phyloP scores from a whole-genome alignment of 2,888 invertebrate genomes.

The Sceliomorpha sp. region DNA sequence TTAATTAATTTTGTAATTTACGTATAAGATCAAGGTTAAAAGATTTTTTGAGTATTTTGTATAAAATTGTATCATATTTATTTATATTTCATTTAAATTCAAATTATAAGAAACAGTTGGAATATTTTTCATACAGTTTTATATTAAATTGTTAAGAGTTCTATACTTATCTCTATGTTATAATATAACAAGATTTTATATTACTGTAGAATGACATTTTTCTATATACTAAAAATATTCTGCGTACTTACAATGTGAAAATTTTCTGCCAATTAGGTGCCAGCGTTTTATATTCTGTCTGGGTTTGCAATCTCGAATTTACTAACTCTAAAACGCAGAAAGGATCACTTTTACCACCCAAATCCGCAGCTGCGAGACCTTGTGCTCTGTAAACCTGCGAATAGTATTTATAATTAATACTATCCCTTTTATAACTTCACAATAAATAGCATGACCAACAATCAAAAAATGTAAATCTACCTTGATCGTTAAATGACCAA shows the following conservation, averaged over 20 bases:
- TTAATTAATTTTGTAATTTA: too few relatives aligned
- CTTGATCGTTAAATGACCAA: conserved; percentile 97
- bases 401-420: conserved; percentile 5
- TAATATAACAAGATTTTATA: too few relatives aligned
- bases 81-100: too few relatives aligned
- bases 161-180: background rate
- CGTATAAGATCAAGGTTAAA: too few relatives aligned
- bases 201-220: background rate
- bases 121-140: background rate
- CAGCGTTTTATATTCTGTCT: conserved; percentile 98
- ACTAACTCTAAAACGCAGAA: conserved; percentile 98
- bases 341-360: conserved; percentile 99
- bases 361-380: conserved; percentile 95
- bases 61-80: too few relatives aligned
- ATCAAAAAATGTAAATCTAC: too few relatives aligned
- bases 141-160: background rate
- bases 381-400: conserved; percentile 82
- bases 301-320: conserved; percentile 96
- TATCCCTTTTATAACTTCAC: background rate
- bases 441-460: conserved; percentile 6
- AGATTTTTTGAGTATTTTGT: too few relatives aligned
- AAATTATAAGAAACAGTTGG: too few relatives aligned
- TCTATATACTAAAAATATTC: conserved; percentile 2
- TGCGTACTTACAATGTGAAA: conserved; percentile 98
- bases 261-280: conserved; percentile 99